Evolutionary conservation across 1,140 invertebrate species (phyloP).

Genomic region (Drosophila pseudoananassae): DNA sequence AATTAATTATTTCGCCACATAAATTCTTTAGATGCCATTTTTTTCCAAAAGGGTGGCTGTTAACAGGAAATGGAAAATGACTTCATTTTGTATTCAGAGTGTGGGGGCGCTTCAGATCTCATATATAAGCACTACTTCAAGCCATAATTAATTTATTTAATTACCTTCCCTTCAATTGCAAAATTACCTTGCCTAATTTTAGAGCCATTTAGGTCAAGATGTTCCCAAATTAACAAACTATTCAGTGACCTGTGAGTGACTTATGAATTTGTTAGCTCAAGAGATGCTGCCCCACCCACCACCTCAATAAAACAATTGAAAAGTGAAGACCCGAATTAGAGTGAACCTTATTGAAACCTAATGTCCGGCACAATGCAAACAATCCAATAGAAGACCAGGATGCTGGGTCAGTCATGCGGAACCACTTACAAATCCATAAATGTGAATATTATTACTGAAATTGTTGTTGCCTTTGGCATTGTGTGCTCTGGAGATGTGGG

Average conservation of each 20-base stretch:
- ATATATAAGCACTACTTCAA: too few relatives aligned
- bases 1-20: conserved; percentile 82
- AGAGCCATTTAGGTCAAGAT: background rate
- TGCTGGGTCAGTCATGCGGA: conserved; percentile 70
- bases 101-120: too few relatives aligned
- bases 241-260: conserved; percentile 67
- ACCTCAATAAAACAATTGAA: conserved; percentile 59
- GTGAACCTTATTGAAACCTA: conserved; percentile 72
- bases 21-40: conserved; percentile 52
- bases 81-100: conserved; percentile 22
- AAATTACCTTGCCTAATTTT: background rate
- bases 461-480: conserved; percentile 64
- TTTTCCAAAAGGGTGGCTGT: conserved; percentile 1
- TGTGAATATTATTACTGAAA: conserved; percentile 81
- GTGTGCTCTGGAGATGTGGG: conserved; percentile 36
- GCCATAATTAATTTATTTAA: background rate
- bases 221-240: background rate
- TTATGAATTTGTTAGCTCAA: conserved; percentile 70
- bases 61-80: conserved; percentile 33
- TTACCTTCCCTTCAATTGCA: background rate
- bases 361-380: conserved; percentile 42
- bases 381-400: conserved; percentile 36
- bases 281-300: background rate
- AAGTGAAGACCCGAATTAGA: conserved; percentile 68
- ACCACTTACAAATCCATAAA: conserved; percentile 83